Conservation (phyloP, 1,140 invertebrate species). For the Bombus polaris region DNA sequence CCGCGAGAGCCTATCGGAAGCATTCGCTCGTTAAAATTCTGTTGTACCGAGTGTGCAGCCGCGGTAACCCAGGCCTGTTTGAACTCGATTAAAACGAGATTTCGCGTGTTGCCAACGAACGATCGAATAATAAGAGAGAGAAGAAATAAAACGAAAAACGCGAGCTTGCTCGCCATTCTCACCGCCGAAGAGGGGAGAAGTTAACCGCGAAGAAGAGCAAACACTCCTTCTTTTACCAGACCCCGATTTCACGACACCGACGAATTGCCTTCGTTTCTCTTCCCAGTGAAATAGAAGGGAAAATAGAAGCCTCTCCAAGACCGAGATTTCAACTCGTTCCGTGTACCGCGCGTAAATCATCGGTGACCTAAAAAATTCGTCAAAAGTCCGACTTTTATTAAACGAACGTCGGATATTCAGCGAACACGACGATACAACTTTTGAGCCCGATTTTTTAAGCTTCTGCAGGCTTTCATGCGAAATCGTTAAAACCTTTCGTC, state of each 20-base stretch:
- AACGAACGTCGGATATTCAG: background rate
- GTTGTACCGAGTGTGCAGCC: conserved; percentile 18
- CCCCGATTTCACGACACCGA: conserved; percentile 3
- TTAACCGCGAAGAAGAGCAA: conserved; percentile 15
- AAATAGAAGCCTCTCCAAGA: background rate
- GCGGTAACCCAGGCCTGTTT: background rate
- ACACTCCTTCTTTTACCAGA: background rate
- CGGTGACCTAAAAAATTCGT: conserved; percentile 1
- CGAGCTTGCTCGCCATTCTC: background rate
- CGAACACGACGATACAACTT: background rate
- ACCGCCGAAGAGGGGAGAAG: too few species aligned
- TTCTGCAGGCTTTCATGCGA: background rate
- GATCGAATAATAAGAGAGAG: conserved; percentile 3
- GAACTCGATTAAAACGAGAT: conserved; percentile 50
- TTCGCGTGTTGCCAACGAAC: conserved; percentile 24
- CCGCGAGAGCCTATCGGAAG: conserved; percentile 37
- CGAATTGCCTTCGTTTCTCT: conserved; percentile 10
- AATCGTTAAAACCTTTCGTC: background rate
- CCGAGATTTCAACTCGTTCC: background rate
- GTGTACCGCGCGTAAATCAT: background rate
- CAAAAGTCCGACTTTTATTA: conserved; percentile 1
- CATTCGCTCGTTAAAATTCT: conserved; percentile 50
- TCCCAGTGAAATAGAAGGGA: too few species aligned
- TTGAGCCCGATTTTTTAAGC: background rate
- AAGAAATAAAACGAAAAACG: background rate